Conservation (phyloP, 64 coral and sea anemone species). For the Pocillopora verrucosa region DNA sequence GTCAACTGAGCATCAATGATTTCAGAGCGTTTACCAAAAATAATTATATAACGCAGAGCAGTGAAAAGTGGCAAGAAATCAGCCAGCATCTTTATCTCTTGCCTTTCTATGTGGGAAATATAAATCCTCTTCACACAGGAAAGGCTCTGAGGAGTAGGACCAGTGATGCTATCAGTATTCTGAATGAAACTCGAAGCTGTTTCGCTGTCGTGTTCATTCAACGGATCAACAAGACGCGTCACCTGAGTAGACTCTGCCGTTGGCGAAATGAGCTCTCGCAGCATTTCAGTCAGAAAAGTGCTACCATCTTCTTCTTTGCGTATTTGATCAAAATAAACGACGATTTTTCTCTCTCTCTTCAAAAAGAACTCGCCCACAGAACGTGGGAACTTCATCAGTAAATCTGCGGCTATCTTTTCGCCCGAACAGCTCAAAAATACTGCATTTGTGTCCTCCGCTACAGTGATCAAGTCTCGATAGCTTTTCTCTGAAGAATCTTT, state of each 20-base stretch:
- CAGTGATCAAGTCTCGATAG: neutral
- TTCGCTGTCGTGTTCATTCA: neutral
- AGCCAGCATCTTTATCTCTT: neutral
- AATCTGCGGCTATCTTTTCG: constrained; percentile 7
- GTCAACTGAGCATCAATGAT: neutral
- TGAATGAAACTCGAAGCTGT: neutral
- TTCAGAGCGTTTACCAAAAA: neutral
- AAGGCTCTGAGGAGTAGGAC: neutral
- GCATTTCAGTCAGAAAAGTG: neutral
- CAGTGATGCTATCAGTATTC: neutral
- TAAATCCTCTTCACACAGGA: neutral
- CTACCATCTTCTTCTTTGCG: too few relatives aligned
- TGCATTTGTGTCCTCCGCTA: neutral
- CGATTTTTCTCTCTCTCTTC: neutral
- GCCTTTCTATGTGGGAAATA: neutral
- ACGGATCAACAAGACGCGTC: neutral
- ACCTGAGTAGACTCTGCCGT: neutral
- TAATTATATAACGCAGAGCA: neutral
- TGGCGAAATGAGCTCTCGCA: neutral
- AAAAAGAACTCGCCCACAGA: neutral
- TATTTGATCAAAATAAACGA: neutral
- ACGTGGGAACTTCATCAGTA: neutral
- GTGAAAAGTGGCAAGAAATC: neutral
- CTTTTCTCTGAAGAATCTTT: neutral
- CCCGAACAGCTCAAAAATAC: neutral